A percentile compares a stretch with the other conserved stretches of the same genome.
Conservation (phyloP, 2,888 invertebrate genomes). For the Acrobasis repandana region DNA sequence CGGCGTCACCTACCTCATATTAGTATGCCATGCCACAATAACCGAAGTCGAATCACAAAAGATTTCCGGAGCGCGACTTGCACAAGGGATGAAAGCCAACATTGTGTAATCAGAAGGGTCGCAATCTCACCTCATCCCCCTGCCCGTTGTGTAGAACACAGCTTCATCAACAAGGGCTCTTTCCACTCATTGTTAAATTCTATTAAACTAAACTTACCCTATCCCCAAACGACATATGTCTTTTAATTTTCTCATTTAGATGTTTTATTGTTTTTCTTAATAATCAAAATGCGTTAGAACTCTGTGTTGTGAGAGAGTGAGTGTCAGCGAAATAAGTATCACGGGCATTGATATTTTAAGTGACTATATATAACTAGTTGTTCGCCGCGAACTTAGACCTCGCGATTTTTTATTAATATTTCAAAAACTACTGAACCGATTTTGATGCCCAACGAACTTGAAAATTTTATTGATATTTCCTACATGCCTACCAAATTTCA, state of each 20-base stretch:
- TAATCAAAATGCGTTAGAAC: not conserved
- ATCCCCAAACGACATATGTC: conserved; percentile 25
- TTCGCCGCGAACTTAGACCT: too few species aligned
- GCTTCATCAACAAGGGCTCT: conserved; percentile 79
- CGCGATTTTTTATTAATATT: too few species aligned
- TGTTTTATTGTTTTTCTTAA: not conserved
- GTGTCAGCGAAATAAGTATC: too few species aligned
- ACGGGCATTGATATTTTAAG: too few species aligned
- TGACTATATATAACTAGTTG: too few species aligned
- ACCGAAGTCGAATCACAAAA: conserved; percentile 82
- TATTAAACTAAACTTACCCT: conserved; percentile 54
- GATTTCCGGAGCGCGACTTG: conserved; percentile 81
- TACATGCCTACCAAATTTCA: too few species aligned
- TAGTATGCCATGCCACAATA: conserved; percentile 80
- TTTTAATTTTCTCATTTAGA: not conserved
- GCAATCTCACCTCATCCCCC: conserved; percentile 75
- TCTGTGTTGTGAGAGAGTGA: too few species aligned
- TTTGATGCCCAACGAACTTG: too few species aligned
- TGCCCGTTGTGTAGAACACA: conserved; percentile 70
- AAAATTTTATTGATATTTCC: too few species aligned
- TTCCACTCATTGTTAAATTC: conserved; percentile 74
- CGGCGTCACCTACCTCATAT: conserved; percentile 68
- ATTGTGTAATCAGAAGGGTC: conserved; percentile 83
- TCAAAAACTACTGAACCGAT: too few species aligned
- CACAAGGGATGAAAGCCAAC: conserved; percentile 81